Evolutionary conservation across 2,888 invertebrate genomes (phyloP), one percentile per base, ranked within the genome.

Genomic region (Gortyna flavago): DNA sequence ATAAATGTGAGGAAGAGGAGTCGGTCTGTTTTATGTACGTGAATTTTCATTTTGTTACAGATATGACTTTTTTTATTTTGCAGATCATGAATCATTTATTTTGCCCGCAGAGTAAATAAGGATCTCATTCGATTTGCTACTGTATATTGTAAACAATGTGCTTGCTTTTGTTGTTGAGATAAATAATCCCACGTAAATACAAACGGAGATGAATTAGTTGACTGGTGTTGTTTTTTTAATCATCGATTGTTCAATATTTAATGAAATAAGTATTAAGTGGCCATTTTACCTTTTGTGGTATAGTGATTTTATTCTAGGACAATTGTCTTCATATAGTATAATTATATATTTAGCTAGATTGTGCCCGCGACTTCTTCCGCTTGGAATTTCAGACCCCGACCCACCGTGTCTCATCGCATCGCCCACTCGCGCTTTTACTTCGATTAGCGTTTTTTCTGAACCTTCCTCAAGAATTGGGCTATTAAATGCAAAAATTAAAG

Each of bases 21-120:
- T 44, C 51, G 6, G 44, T 72, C 51, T 67, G 61, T 72, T 78
- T 78, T 76, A 81, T 59, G 62, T 73, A 44, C 61, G 61, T 57
- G 57, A 67, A 61, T 71, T 79, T 75, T 72, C 69, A 73, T 84
- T 85, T 75, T 68, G 70, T 67, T 67, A 29, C 61, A 70, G 62
- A 83, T 64, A 77, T 64, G 77, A 83, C 72, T 77, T 62, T 73
- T 70, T 76, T 69, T 76, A 71, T 81, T 79, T 87, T 73, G 72
- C 72, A 87, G 66, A 79, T 79, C 84, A 81, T 86, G 77, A 83
- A 85, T 85, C 78, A 85, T 81, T 85, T 86, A 77, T 81, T 81
- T 86, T 74, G 41, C 29, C 51, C 70, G 41, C 41, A 11, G 35
- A 76, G 57, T 69, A 75, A 81, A 81, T 73, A 81, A 74, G 75